phyloP scores from a whole-genome alignment of 2,113 vertebrate genomes.

The Urocynchramus pylzowi region DNA sequence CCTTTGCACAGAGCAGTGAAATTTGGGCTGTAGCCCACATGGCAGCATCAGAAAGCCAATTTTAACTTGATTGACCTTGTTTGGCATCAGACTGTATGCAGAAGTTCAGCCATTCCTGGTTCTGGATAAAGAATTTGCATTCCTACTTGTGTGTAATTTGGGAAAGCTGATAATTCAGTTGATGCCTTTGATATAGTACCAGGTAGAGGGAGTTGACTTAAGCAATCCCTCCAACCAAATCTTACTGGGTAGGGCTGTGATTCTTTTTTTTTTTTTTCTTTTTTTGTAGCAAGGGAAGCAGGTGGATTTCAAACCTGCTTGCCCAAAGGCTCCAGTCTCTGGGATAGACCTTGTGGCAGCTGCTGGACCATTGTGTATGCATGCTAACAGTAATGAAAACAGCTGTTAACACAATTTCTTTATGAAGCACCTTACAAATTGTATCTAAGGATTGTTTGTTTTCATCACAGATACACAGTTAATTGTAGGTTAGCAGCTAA shows the following conservation, averaged over 20 bases:
- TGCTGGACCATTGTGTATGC: not conserved
- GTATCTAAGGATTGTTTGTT: not conserved
- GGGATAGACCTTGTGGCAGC: not conserved
- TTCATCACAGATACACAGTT: not conserved
- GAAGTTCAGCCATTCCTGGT: not conserved
- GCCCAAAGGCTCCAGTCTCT: not conserved
- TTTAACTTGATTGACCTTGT: conserved; percentile 18
- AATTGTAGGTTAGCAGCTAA: not conserved
- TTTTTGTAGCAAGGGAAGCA: not conserved
- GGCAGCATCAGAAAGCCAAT: not conserved
- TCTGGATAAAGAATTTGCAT: not conserved
- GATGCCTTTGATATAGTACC: not conserved
- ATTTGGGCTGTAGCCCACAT: not conserved
- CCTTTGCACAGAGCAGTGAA: not conserved
- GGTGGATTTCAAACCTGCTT: not conserved
- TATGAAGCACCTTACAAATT: not conserved
- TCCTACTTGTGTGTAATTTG: not conserved
- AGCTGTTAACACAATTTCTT: not conserved
- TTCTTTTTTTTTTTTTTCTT: not conserved
- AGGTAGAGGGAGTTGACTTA: not conserved
- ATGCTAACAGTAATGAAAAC: not conserved
- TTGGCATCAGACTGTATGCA: not conserved
- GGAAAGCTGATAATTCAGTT: not conserved
- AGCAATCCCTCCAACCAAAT: not conserved
- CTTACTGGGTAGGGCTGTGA: not conserved